Conservation (phyloP, 30 jellyfish, hydroid and myxozoan species). For the Haliclystus octoradiatus region DNA sequence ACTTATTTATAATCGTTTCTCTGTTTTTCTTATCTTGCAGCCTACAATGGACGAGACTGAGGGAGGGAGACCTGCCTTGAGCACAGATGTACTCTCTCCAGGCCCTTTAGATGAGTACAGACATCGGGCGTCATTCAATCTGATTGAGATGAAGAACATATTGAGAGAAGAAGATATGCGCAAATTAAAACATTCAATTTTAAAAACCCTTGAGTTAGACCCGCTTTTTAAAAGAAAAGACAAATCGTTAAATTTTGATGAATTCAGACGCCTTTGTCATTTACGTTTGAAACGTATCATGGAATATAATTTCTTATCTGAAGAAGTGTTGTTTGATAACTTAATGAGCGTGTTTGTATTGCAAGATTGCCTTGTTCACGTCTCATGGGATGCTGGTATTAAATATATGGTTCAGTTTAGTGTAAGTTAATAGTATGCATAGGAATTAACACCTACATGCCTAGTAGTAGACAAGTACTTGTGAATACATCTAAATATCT, state of each 20-base stretch:
- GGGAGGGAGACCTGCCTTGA: not conserved
- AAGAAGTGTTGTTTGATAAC: conserved; percentile 26
- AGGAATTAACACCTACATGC: too few relatives aligned
- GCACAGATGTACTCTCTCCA: conserved; percentile 3
- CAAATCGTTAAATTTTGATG: conserved; percentile 40
- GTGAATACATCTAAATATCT: too few relatives aligned
- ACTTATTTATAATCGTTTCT: too few relatives aligned
- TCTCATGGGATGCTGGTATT: conserved; percentile 15
- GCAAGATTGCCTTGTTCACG: conserved; percentile 43
- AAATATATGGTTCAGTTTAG: not conserved
- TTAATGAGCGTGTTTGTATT: conserved; percentile 34
- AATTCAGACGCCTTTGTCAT: conserved; percentile 31
- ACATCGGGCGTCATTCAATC: conserved; percentile 16
- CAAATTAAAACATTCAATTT: conserved; percentile 6
- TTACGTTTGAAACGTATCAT: conserved; percentile 42
- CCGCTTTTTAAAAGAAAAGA: conserved; percentile 47
- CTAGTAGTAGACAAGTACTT: too few relatives aligned
- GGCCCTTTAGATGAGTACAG: conserved; percentile 49
- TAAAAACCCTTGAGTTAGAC: conserved; percentile 54
- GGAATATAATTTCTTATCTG: conserved; percentile 44
- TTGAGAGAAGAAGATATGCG: conserved; percentile 29
- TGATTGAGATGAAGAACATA: conserved; percentile 14
- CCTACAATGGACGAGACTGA: too few relatives aligned
- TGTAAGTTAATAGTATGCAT: not conserved
- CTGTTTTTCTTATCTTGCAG: too few relatives aligned